Evolutionary conservation across 2,888 invertebrate genomes (phyloP).

Genomic region (Nineta flava): DNA sequence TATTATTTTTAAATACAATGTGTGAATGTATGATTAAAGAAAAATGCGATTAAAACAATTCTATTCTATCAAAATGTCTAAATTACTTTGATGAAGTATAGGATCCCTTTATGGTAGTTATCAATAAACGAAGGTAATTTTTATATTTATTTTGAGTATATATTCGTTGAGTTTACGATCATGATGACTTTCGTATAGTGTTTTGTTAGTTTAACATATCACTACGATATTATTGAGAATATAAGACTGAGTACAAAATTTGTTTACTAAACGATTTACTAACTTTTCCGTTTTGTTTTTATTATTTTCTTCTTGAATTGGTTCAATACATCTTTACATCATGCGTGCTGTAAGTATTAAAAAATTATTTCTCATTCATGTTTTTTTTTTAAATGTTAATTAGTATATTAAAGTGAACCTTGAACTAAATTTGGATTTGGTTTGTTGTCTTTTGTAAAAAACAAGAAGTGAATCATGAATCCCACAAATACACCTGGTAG

Average conservation of each 20-base stretch:
- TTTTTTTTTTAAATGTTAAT: no score
- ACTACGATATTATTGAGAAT: neutral
- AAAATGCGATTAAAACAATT: no score
- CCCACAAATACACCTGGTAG: no score
- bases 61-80: no score
- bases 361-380: neutral
- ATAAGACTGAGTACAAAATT: neutral
- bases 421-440: no score
- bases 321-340: neutral
- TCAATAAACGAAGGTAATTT: neutral
- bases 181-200: neutral
- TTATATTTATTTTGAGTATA: neutral
- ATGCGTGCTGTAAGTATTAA: neutral
- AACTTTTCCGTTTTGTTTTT: neutral
- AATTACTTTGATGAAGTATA: neutral
- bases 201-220: neutral
- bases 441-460: no score
- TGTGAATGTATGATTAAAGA: no score
- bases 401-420: no score
- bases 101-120: neutral
- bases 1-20: no score
- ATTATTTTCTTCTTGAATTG: neutral
- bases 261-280: neutral
- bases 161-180: neutral
- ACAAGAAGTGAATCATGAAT: no score